phyloP scores from a whole-genome alignment of 2,888 invertebrate species.

The Laothoe populi region DNA sequence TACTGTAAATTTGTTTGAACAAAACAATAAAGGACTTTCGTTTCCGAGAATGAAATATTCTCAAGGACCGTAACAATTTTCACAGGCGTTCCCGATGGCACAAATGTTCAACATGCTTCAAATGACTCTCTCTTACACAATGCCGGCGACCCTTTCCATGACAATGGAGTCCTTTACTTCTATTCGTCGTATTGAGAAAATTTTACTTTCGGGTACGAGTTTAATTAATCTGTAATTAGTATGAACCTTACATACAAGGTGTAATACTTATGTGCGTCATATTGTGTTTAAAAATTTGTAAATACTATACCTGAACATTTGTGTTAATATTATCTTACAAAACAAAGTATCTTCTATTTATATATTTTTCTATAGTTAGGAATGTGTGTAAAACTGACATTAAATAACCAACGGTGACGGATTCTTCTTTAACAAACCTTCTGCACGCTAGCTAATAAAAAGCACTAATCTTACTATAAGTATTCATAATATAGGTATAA shows the following conservation, averaged over 20 bases:
- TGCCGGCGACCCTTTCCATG: constrained; percentile 80
- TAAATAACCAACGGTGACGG: neutral
- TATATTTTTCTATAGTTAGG: neutral
- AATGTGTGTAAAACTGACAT: neutral
- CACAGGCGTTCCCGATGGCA: constrained; percentile 89
- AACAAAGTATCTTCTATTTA: neutral
- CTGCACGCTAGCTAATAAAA: neutral
- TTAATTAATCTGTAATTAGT: constrained; percentile 22
- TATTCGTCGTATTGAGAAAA: constrained; percentile 82
- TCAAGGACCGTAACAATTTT: constrained; percentile 46
- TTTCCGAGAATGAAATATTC: constrained; percentile 12
- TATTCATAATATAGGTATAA: too few species aligned
- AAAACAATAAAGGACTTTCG: neutral
- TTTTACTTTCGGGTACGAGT: constrained; percentile 84
- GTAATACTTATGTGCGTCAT: neutral
- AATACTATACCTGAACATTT: constrained; percentile 7
- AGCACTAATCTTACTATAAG: too few species aligned
- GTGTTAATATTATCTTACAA: neutral
- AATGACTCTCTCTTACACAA: constrained; percentile 81
- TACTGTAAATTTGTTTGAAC: neutral
- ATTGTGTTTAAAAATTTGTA: neutral
- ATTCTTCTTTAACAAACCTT: neutral
- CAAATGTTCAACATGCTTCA: constrained; percentile 91
- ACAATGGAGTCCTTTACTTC: constrained; percentile 86
- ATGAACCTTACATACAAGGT: neutral